Percentiles rank a stretch among this genome's conserved stretches.
Conservation (phyloP, 2,113 vertebrate genomes). For the Aptenodytes patagonicus region DNA sequence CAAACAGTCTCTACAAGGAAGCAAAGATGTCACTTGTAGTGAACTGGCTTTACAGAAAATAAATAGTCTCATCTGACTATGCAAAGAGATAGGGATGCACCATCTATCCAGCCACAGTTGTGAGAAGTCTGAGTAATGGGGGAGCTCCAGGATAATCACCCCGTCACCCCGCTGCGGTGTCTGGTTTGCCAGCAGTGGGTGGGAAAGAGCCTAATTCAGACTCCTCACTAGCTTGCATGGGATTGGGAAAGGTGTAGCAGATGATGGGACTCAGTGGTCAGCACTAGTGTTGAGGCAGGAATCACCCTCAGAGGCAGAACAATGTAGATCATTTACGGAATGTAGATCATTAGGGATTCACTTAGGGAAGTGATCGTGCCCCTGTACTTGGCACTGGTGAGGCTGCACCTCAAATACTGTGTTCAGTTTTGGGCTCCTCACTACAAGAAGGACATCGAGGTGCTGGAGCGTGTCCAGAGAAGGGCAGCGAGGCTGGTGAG, state of each 20-base stretch:
- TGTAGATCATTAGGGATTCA: too few relatives aligned
- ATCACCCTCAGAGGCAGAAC: constrained; percentile 16
- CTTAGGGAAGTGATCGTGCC: too few relatives aligned
- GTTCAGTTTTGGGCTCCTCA: too few relatives aligned
- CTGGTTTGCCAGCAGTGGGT: background rate
- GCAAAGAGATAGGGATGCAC: background rate
- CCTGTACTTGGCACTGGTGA: too few relatives aligned
- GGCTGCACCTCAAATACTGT: too few relatives aligned
- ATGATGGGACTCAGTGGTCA: background rate
- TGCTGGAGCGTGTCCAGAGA: too few relatives aligned
- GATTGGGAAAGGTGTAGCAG: background rate
- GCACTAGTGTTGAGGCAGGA: background rate
- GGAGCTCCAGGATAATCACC: background rate
- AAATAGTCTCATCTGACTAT: background rate
- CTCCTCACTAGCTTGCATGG: fast-evolving
- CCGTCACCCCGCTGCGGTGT: background rate
- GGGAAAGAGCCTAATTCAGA: background rate
- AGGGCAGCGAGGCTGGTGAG: too few relatives aligned
- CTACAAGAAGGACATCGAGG: too few relatives aligned
- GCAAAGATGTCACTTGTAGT: background rate
- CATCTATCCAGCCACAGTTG: background rate
- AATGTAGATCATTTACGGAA: background rate
- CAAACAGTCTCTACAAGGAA: background rate
- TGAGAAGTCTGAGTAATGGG: background rate
- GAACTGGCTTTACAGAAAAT: background rate